Evolutionary conservation across 2,113 vertebrate species (phyloP).

Genomic region (Noctilio leporinus): DNA sequence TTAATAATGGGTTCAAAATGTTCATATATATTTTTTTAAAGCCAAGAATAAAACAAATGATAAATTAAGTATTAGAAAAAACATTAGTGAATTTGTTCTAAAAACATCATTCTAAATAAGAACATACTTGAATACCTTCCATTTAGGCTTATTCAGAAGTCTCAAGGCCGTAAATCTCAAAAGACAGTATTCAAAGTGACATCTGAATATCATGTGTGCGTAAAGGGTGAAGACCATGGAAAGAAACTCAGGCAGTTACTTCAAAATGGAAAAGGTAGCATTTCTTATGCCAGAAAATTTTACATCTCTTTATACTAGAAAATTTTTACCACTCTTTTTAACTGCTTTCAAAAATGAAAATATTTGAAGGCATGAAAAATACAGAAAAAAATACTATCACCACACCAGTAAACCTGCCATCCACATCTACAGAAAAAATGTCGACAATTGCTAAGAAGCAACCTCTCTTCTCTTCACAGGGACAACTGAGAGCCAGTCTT

Average conservation of each 20-base stretch:
- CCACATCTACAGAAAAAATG: not conserved
- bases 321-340: not conserved
- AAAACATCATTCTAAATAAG: not conserved
- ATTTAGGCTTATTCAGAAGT: not conserved
- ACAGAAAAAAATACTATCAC: not conserved
- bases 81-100: not conserved
- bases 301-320: not conserved
- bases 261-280: not conserved
- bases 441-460: not conserved
- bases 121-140: not conserved
- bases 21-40: not conserved
- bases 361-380: not conserved
- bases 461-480: not conserved
- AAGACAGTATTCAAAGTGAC: not conserved
- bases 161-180: not conserved
- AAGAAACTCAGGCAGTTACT: not conserved
- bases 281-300: not conserved
- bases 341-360: not conserved
- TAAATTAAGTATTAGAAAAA: not conserved
- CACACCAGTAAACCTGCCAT: not conserved
- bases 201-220: not conserved
- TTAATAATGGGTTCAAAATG: not conserved
- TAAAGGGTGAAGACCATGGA: not conserved
- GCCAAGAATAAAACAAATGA: not conserved
- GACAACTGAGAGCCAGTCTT: fast-evolving